Percentiles rank a stretch among this genome's conserved stretches.
Evolutionary conservation across 2,888 invertebrate genomes (phyloP).

Genomic region (Chromoteleia sp.): DNA sequence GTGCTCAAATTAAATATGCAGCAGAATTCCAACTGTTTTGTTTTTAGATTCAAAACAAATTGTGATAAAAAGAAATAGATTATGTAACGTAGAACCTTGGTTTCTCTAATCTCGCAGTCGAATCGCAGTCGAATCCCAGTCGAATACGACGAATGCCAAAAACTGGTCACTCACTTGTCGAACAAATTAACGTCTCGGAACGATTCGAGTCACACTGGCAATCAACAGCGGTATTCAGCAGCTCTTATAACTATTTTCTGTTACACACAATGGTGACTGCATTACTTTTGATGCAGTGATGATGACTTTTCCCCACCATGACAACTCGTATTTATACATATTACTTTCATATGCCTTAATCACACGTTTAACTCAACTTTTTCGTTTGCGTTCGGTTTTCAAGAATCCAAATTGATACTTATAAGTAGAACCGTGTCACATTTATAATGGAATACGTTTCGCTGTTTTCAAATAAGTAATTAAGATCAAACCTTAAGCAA

Average conservation of each 20-base stretch:
- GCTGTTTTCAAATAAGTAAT: too few relatives aligned
- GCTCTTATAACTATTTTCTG: slow-evolving; percentile 40
- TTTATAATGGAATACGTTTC: too few relatives aligned
- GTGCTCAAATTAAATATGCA: too few relatives aligned
- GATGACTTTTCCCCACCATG: slow-evolving; percentile 23
- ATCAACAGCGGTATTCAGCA: not conserved
- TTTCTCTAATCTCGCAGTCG: not conserved
- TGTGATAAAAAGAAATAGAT: not conserved
- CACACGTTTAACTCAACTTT: too few relatives aligned
- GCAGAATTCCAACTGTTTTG: too few relatives aligned
- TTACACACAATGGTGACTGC: slow-evolving; percentile 34
- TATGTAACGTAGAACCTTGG: slow-evolving; percentile 21
- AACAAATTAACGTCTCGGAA: slow-evolving; percentile 3
- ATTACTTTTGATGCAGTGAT: too few relatives aligned
- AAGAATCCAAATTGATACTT: too few relatives aligned
- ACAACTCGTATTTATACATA: not conserved
- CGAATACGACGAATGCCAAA: slow-evolving; percentile 19
- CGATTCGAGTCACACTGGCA: slow-evolving; percentile 22
- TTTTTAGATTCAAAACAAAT: not conserved
- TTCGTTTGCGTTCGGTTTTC: too few relatives aligned
- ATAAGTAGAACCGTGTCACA: too few relatives aligned
- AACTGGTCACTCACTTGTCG: slow-evolving; percentile 8
- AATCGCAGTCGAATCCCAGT: too few relatives aligned
- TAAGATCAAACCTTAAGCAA: too few relatives aligned
- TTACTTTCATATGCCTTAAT: too few relatives aligned